These are phyloP conservation scores for Parasteatoda tepidariorum DNA, from an alignment of 1,140 invertebrate genomes.

Conservation along the genomic window DNA sequence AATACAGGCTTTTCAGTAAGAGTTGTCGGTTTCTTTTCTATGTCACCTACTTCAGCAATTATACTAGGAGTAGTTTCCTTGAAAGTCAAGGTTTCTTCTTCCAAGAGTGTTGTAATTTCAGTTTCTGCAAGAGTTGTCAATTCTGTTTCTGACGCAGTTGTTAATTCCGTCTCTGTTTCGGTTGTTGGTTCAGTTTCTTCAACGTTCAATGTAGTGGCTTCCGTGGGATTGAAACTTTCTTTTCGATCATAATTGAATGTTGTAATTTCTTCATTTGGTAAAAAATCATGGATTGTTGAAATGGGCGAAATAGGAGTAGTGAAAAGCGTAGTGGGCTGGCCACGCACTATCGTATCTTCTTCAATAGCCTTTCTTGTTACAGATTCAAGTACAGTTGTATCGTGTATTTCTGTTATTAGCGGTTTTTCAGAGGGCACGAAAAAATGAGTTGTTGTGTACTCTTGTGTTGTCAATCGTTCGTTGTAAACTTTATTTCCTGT, in stretches of 20 bases:
- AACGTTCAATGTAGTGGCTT: not conserved
- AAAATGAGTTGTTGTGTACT: not conserved
- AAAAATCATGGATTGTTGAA: not conserved
- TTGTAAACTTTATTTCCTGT: not conserved
- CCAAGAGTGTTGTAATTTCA: not conserved
- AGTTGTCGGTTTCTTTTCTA: not conserved
- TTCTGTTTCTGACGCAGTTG: not conserved
- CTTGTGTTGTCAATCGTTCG: not conserved
- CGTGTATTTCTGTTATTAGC: not conserved
- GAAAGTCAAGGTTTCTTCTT: not conserved
- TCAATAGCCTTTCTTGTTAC: not conserved
- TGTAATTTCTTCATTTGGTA: not conserved
- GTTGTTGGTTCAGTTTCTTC: not conserved
- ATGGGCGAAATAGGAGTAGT: not conserved
- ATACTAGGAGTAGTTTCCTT: not conserved
- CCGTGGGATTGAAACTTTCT: not conserved
- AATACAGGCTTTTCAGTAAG: not conserved
- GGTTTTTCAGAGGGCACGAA: not conserved
- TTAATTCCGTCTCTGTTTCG: not conserved
- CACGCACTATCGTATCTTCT: not conserved
- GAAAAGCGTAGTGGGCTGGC: not conserved
- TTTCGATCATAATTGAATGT: not conserved
- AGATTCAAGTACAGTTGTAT: not conserved
- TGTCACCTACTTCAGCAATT: not conserved
- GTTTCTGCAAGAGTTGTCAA: not conserved